Evolutionary conservation across 2,797 vertebrate species (phyloP).

Genomic region (Pangasius krempfi): DNA sequence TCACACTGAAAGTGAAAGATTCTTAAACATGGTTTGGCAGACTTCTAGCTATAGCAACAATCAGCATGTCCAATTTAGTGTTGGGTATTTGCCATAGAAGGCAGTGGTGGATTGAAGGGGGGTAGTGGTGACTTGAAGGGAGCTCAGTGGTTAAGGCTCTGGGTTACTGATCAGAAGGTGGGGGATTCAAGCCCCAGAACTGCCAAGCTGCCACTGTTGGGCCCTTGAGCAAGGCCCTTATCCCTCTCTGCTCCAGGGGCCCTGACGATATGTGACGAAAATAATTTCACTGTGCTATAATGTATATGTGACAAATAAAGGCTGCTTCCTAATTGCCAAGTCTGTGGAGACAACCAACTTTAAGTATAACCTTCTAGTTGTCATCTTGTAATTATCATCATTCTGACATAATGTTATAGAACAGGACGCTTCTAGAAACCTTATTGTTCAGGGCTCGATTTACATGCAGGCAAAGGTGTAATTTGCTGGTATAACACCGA

Average conservation of each 20-base stretch:
- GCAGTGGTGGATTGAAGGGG: too few species aligned
- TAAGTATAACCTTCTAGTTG: not conserved
- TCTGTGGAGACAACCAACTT: not conserved
- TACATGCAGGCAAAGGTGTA: not conserved
- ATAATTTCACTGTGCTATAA: too few species aligned
- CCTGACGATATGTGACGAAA: too few species aligned
- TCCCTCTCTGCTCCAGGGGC: too few species aligned
- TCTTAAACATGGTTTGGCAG: not conserved
- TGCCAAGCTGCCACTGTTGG: too few species aligned
- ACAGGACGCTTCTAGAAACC: not conserved
- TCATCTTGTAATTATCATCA: constrained; percentile 1
- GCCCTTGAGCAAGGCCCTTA: too few species aligned
- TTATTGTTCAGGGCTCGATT: not conserved
- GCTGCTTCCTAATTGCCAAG: not conserved
- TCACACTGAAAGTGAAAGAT: not conserved
- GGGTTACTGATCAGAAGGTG: too few species aligned
- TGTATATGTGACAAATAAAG: too few species aligned
- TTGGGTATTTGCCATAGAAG: not conserved
- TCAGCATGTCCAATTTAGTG: not conserved
- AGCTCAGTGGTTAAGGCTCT: too few species aligned
- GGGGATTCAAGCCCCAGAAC: too few species aligned
- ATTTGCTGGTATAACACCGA: not conserved
- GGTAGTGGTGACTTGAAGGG: too few species aligned
- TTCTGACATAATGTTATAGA: not conserved
- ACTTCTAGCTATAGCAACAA: not conserved